phyloP scores from a whole-genome alignment of 2,888 invertebrate genomes.

The Lordiphosa andalusiaca region DNA sequence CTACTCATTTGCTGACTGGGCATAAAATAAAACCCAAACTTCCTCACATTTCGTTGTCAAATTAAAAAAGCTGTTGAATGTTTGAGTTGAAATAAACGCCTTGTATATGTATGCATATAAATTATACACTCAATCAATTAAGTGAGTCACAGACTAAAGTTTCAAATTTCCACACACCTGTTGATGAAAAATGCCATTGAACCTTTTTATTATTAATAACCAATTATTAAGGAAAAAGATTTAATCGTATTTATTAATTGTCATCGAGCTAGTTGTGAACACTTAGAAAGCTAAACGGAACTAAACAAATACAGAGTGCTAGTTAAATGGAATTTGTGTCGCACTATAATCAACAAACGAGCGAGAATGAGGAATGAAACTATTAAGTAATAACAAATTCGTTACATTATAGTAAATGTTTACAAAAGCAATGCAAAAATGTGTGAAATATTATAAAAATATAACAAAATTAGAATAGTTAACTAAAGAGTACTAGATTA shows the following conservation, averaged over 20 bases:
- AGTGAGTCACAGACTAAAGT: no score
- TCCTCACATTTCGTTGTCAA: slow-evolving; percentile 30
- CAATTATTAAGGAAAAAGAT: not conserved
- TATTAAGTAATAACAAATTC: slow-evolving; percentile 23
- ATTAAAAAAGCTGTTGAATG: slow-evolving; percentile 3
- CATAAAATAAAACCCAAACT: slow-evolving; percentile 20
- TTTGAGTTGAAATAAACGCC: no score
- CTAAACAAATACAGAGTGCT: slow-evolving; percentile 31
- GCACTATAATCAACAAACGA: not conserved
- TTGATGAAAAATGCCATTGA: slow-evolving; percentile 6
- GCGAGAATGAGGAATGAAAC: no score
- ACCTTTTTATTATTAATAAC: no score
- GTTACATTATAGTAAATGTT: slow-evolving; percentile 14
- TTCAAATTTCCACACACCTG: no score
- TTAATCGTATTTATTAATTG: not conserved
- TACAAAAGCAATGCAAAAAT: no score
- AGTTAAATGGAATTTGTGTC: slow-evolving; percentile 47
- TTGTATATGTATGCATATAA: no score
- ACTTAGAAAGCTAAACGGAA: slow-evolving; percentile 43
- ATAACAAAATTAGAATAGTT: no score
- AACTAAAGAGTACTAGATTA: no score
- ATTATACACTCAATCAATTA: no score
- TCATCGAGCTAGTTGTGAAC: not conserved
- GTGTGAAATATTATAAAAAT: no score
- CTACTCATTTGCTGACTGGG: slow-evolving; percentile 34